phyloP scores from a whole-genome alignment of 2,113 vertebrate species.

The Pseudorhombus dupliciocellatus region DNA sequence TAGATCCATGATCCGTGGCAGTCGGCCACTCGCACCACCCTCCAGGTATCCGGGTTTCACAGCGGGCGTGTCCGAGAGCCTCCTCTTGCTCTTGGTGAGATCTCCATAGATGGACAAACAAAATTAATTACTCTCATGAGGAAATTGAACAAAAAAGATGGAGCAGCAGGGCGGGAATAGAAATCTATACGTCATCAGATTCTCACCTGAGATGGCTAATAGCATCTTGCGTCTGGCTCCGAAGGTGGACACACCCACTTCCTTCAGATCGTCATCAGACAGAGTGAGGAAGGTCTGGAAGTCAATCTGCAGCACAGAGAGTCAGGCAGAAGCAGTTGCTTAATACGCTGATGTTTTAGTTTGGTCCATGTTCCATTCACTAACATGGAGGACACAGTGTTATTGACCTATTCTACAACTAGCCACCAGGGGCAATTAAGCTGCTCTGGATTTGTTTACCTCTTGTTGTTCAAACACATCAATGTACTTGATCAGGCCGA shows the following conservation, averaged over 20 bases:
- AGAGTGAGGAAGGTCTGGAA: slow-evolving; percentile 85
- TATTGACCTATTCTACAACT: not conserved
- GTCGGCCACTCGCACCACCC: slow-evolving; percentile 83
- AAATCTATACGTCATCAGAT: not conserved
- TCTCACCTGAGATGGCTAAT: slow-evolving; percentile 81
- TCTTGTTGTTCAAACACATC: slow-evolving; percentile 84
- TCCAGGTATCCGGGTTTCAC: slow-evolving; percentile 81
- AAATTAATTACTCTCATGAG: not conserved
- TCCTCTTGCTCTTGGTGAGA: slow-evolving; percentile 78
- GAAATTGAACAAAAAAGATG: not conserved
- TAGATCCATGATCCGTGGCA: slow-evolving; percentile 78
- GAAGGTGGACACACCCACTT: slow-evolving; percentile 83
- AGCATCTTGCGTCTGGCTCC: slow-evolving; percentile 85
- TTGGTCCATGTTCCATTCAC: too few species aligned
- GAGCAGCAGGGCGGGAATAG: not conserved
- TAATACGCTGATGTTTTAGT: too few species aligned
- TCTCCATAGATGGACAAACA: slow-evolving; percentile 62
- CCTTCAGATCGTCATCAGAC: slow-evolving; percentile 84
- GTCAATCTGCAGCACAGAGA: slow-evolving; percentile 75
- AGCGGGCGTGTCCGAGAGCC: slow-evolving; percentile 68
- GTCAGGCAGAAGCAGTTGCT: too few species aligned
- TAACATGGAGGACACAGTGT: too few species aligned
- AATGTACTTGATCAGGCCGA: slow-evolving; percentile 83
- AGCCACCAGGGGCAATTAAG: not conserved
- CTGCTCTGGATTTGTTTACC: slow-evolving; percentile 55